phyloP scores from a whole-genome alignment of 2,113 vertebrate species.

The Micronycteris hirsuta region DNA sequence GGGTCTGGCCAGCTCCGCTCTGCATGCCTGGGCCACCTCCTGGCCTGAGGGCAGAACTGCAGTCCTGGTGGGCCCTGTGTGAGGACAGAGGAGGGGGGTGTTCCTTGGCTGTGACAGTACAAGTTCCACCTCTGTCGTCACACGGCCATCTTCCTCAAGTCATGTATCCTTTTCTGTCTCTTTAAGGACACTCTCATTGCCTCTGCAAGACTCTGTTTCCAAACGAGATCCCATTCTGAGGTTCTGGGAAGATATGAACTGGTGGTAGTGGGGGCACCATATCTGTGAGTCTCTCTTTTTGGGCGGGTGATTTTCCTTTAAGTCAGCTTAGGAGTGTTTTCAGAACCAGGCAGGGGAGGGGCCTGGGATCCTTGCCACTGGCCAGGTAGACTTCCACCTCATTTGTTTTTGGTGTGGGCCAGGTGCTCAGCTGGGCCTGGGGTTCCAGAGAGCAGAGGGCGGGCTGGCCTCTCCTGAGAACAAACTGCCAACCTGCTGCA shows the following conservation, averaged over 20 bases:
- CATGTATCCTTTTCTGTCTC: neutral
- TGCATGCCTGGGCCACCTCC: neutral
- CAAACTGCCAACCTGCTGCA: neutral
- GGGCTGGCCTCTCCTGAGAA: neutral
- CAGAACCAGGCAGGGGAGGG: neutral
- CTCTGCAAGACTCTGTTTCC: neutral
- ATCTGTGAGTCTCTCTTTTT: neutral
- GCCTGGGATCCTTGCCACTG: neutral
- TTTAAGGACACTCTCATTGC: neutral
- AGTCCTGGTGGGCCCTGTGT: neutral
- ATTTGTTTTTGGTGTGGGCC: neutral
- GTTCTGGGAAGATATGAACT: neutral
- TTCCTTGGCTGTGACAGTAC: neutral
- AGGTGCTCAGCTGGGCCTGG: neutral
- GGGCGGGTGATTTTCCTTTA: neutral
- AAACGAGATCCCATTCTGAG: neutral
- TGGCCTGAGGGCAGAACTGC: neutral
- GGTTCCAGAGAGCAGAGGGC: neutral
- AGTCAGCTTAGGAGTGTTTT: neutral
- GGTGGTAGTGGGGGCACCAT: neutral
- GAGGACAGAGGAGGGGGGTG: neutral
- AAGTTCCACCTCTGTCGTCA: neutral
- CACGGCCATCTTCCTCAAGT: fast-evolving
- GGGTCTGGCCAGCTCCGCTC: neutral
- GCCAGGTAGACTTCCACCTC: neutral